Evolutionary conservation across 2,797 vertebrate genomes (phyloP), one percentile per base, ranked within the genome.

Genomic region (Anguilla megastoma): DNA sequence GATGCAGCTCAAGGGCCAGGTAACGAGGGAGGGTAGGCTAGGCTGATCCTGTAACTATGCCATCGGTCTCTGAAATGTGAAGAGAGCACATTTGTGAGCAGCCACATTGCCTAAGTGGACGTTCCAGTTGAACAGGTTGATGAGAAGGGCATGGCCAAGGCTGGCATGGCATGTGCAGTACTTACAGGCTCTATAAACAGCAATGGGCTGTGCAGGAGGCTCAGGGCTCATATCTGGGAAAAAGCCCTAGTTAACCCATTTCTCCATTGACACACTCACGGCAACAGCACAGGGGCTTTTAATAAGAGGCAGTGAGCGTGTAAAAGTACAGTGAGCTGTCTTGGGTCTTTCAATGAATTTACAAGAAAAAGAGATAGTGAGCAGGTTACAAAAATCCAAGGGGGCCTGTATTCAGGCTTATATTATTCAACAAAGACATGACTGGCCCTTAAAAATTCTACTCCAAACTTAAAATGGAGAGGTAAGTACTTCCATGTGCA

Each of bases 321-420:
- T 79, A 79, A 79, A 41, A 79, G 74, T 79, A 45, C 74, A 79
- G 74, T 18, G 33, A 79, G 36, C 36, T 41, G 74, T 45, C 74
- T 21, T 79, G 14, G 74, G 36, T 79, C 16, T 36, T 33, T 79
- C 74, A 79, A 21, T 79, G 14, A 21, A 41, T 79, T 41, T 45
- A 18, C 30, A 79, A 16, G 30, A 3, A 79, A 16, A 18, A 79
- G n/a, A 33, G 74, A 79, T 79, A 7, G 33, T 41, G 74, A 79
- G 74, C 2, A 79, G 74, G 71, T 76, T 33, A 4, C 33, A 33
- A 30, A 71, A 27, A 71, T 27, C n/a, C 69, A 71, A 30, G 27
- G 27, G 71, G 27, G 30, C 33, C 71, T 76, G 9, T 36, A 71
- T 30, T 71, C 69, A 36, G 10, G 9, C 27, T 30, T 76, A n/a